A percentile compares a stretch with the other conserved stretches of the same genome.
Conservation (phyloP, 1,140 invertebrate genomes). For the Drosophila kepulauana region DNA sequence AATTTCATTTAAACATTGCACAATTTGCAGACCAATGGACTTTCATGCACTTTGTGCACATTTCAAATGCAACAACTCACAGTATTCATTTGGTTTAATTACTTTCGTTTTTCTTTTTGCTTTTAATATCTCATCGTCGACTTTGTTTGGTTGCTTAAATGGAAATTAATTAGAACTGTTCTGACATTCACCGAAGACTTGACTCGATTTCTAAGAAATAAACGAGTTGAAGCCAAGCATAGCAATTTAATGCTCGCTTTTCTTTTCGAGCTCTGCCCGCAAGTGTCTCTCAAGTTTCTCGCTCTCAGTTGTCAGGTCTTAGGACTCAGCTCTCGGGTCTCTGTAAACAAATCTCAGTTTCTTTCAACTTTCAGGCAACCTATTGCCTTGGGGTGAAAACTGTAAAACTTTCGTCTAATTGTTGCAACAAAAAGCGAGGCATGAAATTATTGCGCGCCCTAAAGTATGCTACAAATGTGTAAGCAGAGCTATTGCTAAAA, state of each 20-base stretch:
- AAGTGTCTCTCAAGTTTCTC: neutral
- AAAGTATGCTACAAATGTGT: slow-evolving; percentile 29
- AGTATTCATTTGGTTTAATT: slow-evolving; percentile 27
- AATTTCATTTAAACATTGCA: slow-evolving; percentile 38
- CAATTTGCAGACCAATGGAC: slow-evolving; percentile 13
- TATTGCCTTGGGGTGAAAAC: slow-evolving; percentile 1
- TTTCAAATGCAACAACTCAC: slow-evolving; percentile 6
- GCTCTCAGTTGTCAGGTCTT: neutral
- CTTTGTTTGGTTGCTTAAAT: neutral
- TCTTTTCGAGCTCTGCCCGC: neutral
- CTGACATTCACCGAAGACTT: neutral
- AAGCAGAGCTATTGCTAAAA: slow-evolving; percentile 3
- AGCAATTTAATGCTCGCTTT: neutral
- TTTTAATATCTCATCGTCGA: neutral
- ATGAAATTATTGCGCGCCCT: slow-evolving; percentile 18
- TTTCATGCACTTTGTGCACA: slow-evolving; percentile 16
- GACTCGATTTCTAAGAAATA: neutral
- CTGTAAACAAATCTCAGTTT: slow-evolving; percentile 9
- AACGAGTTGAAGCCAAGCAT: neutral
- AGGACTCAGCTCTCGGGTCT: neutral
- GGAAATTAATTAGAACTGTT: neutral
- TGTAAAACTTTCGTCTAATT: slow-evolving; percentile 24
- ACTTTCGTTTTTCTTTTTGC: neutral
- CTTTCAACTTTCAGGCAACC: neutral
- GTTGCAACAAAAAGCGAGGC: slow-evolving; percentile 18